Conservation (phyloP, 2,797 vertebrate species). For the Catharus ustulatus region DNA sequence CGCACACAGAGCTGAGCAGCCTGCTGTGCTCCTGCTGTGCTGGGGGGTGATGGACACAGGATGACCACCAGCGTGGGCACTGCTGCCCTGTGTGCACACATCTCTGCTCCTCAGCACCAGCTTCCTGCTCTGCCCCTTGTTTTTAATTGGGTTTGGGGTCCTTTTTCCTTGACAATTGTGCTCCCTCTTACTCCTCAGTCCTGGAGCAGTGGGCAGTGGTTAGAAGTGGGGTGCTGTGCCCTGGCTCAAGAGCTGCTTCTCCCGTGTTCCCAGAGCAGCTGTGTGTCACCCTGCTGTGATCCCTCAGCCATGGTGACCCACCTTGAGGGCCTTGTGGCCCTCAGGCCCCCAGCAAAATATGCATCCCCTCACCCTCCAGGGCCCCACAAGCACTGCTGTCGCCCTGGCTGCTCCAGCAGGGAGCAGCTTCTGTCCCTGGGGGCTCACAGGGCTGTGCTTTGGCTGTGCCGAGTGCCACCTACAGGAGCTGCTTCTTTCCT, state of each 20-base stretch:
- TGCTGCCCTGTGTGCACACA: accelerated
- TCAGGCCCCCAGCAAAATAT: neutral
- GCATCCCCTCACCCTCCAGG: accelerated
- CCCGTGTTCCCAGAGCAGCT: neutral
- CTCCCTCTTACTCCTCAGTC: neutral
- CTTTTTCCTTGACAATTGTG: accelerated
- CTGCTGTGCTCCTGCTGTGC: neutral
- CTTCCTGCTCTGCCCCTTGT: neutral
- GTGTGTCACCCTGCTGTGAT: neutral
- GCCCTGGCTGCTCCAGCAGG: neutral
- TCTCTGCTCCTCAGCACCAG: neutral
- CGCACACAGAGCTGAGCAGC: neutral
- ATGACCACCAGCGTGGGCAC: neutral
- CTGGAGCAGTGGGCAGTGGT: neutral
- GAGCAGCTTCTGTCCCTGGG: neutral
- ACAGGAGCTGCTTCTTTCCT: neutral
- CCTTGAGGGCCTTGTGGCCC: neutral
- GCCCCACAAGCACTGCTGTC: neutral
- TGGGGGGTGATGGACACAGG: neutral
- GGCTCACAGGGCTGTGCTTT: neutral
- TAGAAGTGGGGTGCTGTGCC: neutral
- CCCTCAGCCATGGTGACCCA: neutral
- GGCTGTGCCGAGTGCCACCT: neutral
- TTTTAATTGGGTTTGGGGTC: neutral
- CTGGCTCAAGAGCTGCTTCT: neutral